Evolutionary conservation across 1,140 invertebrate genomes (phyloP).

Genomic region (Drosophila arizonae): DNA sequence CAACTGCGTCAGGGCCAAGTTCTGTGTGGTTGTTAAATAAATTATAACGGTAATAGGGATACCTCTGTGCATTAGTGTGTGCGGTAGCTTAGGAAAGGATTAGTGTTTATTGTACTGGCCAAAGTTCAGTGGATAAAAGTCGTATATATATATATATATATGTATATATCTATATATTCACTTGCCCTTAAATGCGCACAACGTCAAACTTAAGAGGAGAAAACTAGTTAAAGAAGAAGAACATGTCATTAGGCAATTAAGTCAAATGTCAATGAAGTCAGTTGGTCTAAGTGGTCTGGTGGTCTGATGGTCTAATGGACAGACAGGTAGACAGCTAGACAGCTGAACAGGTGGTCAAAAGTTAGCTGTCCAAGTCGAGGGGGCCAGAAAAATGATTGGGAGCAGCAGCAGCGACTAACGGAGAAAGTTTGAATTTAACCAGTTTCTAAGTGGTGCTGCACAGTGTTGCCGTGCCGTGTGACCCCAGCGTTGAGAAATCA

Average conservation of each 20-base stretch:
- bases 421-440: conserved; percentile 21
- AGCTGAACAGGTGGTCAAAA: conserved; percentile 15
- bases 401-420: not conserved
- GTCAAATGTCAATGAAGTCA: conserved; percentile 22
- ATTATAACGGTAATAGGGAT: no score
- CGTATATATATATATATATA: not conserved
- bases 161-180: not conserved
- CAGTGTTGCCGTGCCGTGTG: not conserved
- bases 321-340: not conserved
- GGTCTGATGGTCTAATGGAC: not conserved
- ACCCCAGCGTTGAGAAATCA: not conserved
- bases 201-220: not conserved
- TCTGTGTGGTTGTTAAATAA: conserved; percentile 1
- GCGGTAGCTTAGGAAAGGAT: no score
- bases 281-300: conserved; percentile 1
- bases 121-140: conserved; percentile 52
- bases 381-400: not conserved
- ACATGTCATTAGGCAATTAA: conserved; percentile 20
- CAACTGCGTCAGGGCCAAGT: not conserved
- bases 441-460: conserved; percentile 1
- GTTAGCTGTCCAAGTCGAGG: not conserved
- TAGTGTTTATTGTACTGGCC: not conserved
- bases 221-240: not conserved
- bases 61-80: not conserved
- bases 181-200: conserved; percentile 26